These are phyloP conservation scores for Panthera leo DNA, from an alignment of 2,113 vertebrate genomes.

Conservation along the genomic window DNA sequence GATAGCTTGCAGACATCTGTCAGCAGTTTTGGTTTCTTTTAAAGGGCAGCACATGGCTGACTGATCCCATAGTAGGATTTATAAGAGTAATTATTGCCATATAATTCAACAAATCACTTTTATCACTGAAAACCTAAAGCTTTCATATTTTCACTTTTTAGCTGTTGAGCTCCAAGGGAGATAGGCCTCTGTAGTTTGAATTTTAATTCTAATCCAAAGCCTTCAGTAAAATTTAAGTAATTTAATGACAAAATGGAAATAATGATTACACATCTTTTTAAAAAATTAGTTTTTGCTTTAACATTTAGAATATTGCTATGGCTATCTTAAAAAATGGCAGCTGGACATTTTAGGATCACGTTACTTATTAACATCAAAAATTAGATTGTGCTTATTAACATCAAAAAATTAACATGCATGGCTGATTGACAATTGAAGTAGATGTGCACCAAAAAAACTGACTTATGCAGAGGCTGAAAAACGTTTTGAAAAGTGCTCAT, in stretches of 20 bases:
- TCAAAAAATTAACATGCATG: neutral
- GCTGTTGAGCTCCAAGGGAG: neutral
- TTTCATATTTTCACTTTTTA: conserved; percentile 58
- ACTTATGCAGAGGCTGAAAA: conserved; percentile 2
- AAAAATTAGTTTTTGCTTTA: conserved; percentile 16
- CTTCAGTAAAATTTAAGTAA: conserved; percentile 30
- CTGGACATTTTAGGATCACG: neutral
- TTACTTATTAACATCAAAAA: conserved; percentile 38
- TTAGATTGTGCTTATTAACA: conserved; percentile 24
- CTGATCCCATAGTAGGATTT: conserved; percentile 65
- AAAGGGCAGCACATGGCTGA: conserved; percentile 72
- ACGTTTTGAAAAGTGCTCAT: neutral
- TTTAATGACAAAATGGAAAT: conserved; percentile 43
- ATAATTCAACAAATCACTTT: conserved; percentile 76
- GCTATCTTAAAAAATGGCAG: neutral
- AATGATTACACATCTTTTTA: conserved; percentile 16
- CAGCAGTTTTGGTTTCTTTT: conserved; percentile 67
- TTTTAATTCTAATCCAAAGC: conserved; percentile 34
- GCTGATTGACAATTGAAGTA: neutral
- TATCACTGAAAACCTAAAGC: conserved; percentile 59
- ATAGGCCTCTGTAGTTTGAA: conserved; percentile 13
- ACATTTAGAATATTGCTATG: neutral
- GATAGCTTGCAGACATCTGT: conserved; percentile 66
- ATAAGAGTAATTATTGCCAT: conserved; percentile 70
- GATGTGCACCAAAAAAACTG: neutral